Evolutionary conservation across 2,797 vertebrate species (phyloP), one percentile per base, ranked within the genome.

Genomic region (Neoniphon sammara): DNA sequence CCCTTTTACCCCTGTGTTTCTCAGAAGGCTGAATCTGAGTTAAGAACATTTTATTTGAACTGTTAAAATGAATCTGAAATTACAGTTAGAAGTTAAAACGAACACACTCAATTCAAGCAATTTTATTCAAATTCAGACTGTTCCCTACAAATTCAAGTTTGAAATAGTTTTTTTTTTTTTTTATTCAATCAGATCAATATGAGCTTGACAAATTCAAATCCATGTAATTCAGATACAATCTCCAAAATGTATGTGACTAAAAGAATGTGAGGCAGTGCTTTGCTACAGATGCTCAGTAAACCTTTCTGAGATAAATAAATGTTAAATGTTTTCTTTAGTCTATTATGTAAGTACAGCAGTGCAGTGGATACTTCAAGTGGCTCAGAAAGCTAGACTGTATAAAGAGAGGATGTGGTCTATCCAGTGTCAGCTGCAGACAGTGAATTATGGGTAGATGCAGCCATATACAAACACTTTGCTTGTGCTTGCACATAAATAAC

Each of bases 391-490:
- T 12, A 67, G 66, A 63, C 63, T 59, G 63, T 73, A 66, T 65
- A 63, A 79, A 82, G 65, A 75, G 53, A 80, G 81, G 80, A 89
- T 90, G 89, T 83, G 89, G 86, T 90, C 81, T 75, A 50, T 56
- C 63, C 63, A 63, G 57, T 67, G 78, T 82, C 62, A 70, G 52
- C 66, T 79, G 73, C 86, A 90, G 81, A 86, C 88, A 5, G 52
- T 62, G 68, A 87, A 88, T 91, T 91, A 88, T 44, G 11, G 75
- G 68, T 66, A 83, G 70, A 77, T 64, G 83, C 77, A 86, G 85
- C 66, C 78, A 75, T 89, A 90, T 82, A 89, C 86, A 88, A 89
- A 91, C 84, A 72, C 83, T 86, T 87, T 83, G 81, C 80, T 74
- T 79, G 73, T 87, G 87, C 62, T 36, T 85, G 76, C 74, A 11